A percentile compares a stretch with the other conserved stretches of the same genome.
These are phyloP conservation scores for Ailuropoda melanoleuca DNA, from an alignment of 2,113 vertebrate genomes.

Conservation along the genomic window DNA sequence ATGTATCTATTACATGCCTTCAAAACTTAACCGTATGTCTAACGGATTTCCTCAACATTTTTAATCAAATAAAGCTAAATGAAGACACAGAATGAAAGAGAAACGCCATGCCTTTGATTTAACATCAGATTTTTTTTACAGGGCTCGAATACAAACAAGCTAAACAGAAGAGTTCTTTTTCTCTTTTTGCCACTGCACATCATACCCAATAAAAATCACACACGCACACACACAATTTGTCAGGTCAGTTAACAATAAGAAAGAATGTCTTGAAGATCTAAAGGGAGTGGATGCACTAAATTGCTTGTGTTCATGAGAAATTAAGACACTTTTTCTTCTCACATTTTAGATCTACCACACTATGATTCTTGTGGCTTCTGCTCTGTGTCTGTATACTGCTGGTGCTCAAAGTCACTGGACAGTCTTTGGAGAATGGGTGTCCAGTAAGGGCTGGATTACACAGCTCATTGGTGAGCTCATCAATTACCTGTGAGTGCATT, in stretches of 20 bases:
- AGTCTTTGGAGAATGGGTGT: neutral
- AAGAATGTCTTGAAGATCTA: neutral
- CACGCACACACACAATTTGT: neutral
- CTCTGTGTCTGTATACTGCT: neutral
- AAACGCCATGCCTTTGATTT: neutral
- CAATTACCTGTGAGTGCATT: neutral
- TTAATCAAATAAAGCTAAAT: neutral
- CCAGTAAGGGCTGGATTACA: neutral
- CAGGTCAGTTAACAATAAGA: neutral
- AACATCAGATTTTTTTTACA: neutral
- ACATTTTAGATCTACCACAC: neutral
- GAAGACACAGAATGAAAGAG: neutral
- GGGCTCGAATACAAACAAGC: neutral
- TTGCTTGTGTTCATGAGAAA: neutral
- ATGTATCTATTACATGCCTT: neutral
- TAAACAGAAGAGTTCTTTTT: neutral
- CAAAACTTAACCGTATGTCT: neutral
- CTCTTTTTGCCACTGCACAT: neutral
- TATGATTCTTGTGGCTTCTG: neutral
- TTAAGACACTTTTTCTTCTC: neutral
- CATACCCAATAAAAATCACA: neutral
- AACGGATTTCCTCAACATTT: neutral
- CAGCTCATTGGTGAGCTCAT: fast-evolving
- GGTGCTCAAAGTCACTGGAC: too few species aligned
- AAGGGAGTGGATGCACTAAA: neutral